A percentile compares a stretch with the other conserved stretches of the same genome.
These are phyloP conservation scores for Callorhinus ursinus DNA, from an alignment of 2,113 vertebrate species.

Conservation along the genomic window DNA sequence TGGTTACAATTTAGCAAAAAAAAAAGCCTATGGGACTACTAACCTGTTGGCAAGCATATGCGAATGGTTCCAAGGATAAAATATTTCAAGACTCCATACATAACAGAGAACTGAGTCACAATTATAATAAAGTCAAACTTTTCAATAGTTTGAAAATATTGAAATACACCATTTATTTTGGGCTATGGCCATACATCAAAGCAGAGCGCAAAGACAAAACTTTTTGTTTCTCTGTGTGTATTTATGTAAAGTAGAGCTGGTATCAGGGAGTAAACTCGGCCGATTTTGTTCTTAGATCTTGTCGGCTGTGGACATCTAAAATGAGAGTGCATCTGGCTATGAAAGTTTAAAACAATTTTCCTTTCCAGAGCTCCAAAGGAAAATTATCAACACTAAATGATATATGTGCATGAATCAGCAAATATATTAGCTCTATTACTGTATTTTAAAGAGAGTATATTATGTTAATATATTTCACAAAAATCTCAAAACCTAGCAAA, in stretches of 20 bases:
- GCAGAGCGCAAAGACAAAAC: background rate
- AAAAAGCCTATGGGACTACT: background rate
- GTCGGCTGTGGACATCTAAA: background rate
- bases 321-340: background rate
- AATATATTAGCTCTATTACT: background rate
- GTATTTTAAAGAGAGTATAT: background rate
- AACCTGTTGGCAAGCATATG: background rate
- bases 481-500: conserved; percentile 39
- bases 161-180: conserved; percentile 37
- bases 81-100: conserved; percentile 25
- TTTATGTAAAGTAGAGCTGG: background rate
- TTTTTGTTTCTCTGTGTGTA: conserved; percentile 31
- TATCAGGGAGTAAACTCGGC: background rate
- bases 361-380: background rate
- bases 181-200: conserved; percentile 2
- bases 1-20: background rate
- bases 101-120: background rate
- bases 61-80: conserved; percentile 49
- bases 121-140: conserved; percentile 22
- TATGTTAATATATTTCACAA: conserved; percentile 29
- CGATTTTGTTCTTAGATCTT: conserved; percentile 1
- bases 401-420: background rate
- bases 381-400: background rate
- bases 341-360: conserved; percentile 21
- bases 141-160: background rate